Evolutionary conservation across 2,797 vertebrate genomes (phyloP).

Genomic region (Premnoplex brunnescens): DNA sequence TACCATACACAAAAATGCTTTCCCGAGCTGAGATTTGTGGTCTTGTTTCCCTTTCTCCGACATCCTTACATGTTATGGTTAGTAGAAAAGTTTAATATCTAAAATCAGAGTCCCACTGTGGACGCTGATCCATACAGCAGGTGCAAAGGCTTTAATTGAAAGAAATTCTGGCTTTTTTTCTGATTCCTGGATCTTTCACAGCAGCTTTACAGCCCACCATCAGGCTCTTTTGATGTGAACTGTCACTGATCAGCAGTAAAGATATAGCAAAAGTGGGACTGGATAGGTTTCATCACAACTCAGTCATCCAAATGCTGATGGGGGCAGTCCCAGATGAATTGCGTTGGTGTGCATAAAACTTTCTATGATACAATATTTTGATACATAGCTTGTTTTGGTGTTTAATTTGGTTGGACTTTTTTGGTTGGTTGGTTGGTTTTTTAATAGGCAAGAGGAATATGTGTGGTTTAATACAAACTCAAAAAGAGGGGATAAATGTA

Average conservation of each 20-base stretch:
- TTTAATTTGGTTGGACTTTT: neutral
- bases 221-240: neutral
- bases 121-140: neutral
- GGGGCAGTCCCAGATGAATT: neutral
- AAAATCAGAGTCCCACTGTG: neutral
- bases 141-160: neutral
- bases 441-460: neutral
- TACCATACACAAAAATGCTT: neutral
- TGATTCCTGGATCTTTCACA: neutral
- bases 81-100: neutral
- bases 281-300: neutral
- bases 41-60: neutral
- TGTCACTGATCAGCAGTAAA: neutral
- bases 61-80: neutral
- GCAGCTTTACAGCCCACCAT: neutral
- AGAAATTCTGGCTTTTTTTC: fast-evolving
- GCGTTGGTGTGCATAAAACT: neutral
- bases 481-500: neutral
- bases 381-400: neutral
- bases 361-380: neutral
- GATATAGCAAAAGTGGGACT: neutral
- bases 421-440: neutral
- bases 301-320: neutral
- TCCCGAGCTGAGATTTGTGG: neutral
- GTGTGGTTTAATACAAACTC: neutral